phyloP scores from a whole-genome alignment of 2,888 invertebrate genomes.

The Blomia tropicalis region DNA sequence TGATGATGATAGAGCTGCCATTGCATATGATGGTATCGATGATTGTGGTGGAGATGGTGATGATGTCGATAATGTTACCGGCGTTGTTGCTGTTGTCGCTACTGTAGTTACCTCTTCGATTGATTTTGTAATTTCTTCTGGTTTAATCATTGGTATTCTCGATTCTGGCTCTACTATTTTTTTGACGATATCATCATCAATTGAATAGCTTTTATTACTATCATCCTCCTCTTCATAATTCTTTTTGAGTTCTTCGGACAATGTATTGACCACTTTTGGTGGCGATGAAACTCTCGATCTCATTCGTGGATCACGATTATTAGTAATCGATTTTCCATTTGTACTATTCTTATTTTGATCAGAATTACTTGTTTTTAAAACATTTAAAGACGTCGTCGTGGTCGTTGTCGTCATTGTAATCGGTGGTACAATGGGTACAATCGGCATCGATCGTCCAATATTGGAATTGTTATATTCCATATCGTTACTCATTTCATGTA shows the following conservation, averaged over 20 bases:
- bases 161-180: too few species aligned
- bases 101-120: too few species aligned
- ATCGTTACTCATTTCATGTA: neutral
- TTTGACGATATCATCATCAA: too few species aligned
- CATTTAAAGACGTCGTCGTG: neutral
- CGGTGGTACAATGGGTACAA: neutral
- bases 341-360: neutral
- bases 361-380: neutral
- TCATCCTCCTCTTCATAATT: neutral
- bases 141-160: neutral
- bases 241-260: neutral
- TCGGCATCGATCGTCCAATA: neutral
- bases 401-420: neutral
- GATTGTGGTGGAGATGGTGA: neutral
- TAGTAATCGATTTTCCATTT: neutral
- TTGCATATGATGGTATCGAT: constrained; percentile 1
- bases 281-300: neutral
- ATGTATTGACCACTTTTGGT: too few species aligned
- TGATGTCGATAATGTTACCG: neutral
- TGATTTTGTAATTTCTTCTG: too few species aligned
- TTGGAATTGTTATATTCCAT: neutral
- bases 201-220: neutral
- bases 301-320: neutral
- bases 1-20: neutral
- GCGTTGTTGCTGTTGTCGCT: neutral